Evolutionary conservation across 2,888 invertebrate species (phyloP).

Genomic region (Lochmaea crataegi): DNA sequence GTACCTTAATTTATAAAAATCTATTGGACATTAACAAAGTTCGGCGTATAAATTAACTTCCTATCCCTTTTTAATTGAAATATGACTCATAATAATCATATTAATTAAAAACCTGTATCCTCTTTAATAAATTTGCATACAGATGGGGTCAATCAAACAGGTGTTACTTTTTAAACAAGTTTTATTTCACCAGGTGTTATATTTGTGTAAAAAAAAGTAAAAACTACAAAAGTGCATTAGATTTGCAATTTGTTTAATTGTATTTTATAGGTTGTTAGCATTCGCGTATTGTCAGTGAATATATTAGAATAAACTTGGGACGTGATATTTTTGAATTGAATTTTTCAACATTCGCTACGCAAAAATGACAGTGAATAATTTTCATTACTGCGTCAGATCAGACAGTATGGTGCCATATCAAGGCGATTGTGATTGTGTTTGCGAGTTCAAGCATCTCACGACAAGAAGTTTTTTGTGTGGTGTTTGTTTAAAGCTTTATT

Average conservation of each 20-base stretch:
- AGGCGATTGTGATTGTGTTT: conserved; percentile 5
- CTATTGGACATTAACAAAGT: not conserved
- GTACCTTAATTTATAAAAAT: too few relatives aligned
- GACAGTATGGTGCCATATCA: conserved; percentile 5
- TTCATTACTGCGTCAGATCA: conserved; percentile 1
- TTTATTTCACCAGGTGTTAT: conserved; percentile 1
- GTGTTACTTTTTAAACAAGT: conserved; percentile 10
- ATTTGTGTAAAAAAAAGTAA: not conserved
- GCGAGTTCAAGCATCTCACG: conserved; percentile 1
- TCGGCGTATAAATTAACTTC: not conserved
- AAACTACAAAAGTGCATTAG: not conserved
- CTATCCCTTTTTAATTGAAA: conserved; percentile 3
- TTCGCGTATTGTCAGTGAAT: not conserved
- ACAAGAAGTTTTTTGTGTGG: conserved; percentile 7
- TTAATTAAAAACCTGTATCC: conserved; percentile 8
- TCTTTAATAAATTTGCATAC: conserved; percentile 10
- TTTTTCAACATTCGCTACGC: not conserved
- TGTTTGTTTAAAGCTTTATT: conserved; percentile 11
- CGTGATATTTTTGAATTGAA: not conserved
- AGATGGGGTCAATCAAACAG: conserved; percentile 1
- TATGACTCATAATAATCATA: conserved; percentile 7
- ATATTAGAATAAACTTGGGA: not conserved
- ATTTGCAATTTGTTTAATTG: conserved; percentile 3
- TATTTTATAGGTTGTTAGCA: not conserved
- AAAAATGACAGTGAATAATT: conserved; percentile 5